Evolutionary conservation across 2,113 vertebrate species (phyloP).

Genomic region (Isurus oxyrinchus): DNA sequence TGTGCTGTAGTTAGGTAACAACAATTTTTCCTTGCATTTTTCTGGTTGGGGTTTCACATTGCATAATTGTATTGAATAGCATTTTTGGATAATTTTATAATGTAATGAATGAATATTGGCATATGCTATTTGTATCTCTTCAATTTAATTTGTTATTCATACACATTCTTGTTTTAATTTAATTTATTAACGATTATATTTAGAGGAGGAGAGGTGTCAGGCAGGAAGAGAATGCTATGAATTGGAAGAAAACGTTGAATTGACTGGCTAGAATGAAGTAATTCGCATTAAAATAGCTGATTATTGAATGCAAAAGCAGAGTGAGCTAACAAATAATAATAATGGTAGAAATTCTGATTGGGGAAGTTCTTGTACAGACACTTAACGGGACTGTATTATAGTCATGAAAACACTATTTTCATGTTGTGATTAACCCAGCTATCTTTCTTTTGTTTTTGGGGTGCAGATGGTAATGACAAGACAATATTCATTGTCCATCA

Average conservation of each 20-base stretch:
- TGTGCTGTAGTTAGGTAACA: no score
- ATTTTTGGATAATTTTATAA: no score
- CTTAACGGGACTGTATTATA: not conserved
- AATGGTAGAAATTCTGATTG: not conserved
- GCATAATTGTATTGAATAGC: not conserved
- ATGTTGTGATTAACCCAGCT: not conserved
- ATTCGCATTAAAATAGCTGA: not conserved
- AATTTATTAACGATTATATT: not conserved
- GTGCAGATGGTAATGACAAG: not conserved
- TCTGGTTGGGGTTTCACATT: not conserved
- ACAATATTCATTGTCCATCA: not conserved
- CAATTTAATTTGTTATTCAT: not conserved
- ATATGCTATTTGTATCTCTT: not conserved
- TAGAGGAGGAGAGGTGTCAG: not conserved
- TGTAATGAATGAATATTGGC: not conserved
- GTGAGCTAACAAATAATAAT: not conserved
- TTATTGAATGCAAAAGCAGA: not conserved
- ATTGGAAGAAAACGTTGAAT: not conserved
- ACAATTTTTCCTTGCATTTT: no score
- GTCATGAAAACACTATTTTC: not conserved
- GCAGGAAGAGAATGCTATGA: not conserved
- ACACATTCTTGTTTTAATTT: not conserved
- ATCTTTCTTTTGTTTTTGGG: not conserved
- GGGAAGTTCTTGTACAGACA: not conserved
- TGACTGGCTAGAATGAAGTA: not conserved